Evolutionary conservation across 2,797 vertebrate genomes (phyloP).

Genomic region (Chelmon rostratus): DNA sequence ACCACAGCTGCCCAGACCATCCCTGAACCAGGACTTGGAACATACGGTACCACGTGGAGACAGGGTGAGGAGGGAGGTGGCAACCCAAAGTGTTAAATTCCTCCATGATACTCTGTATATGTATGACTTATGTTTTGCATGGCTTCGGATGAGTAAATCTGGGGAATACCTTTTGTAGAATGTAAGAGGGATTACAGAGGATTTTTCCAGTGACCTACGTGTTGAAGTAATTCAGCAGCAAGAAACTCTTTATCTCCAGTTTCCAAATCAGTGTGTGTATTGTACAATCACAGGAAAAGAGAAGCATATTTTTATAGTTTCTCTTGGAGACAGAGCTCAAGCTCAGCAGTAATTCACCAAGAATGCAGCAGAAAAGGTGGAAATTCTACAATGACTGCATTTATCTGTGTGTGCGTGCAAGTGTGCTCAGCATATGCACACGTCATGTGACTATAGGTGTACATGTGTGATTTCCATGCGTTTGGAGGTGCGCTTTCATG

Average conservation of each 20-base stretch:
- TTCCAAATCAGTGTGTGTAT: background rate
- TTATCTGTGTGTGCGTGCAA: slow-evolving; percentile 15
- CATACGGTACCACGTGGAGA: slow-evolving; percentile 67
- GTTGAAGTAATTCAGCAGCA: slow-evolving; percentile 5
- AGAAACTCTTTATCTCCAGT: slow-evolving; percentile 18
- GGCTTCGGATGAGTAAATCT: slow-evolving; percentile 7
- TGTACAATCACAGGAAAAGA: background rate
- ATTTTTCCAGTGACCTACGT: slow-evolving; percentile 26
- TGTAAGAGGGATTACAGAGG: background rate
- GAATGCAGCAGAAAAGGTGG: slow-evolving; percentile 18
- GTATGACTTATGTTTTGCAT: slow-evolving; percentile 7
- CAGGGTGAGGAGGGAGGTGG: slow-evolving; percentile 3
- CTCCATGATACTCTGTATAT: slow-evolving; percentile 21
- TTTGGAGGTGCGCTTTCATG: slow-evolving; percentile 40
- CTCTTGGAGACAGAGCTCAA: slow-evolving; percentile 11
- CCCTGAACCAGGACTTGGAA: slow-evolving; percentile 23
- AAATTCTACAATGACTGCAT: slow-evolving; percentile 28
- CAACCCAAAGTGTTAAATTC: slow-evolving; percentile 7
- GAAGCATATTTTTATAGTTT: slow-evolving; percentile 31
- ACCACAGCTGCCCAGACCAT: slow-evolving; percentile 33
- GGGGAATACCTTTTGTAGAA: slow-evolving; percentile 21
- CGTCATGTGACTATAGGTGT: slow-evolving; percentile 5
- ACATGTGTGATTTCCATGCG: slow-evolving; percentile 46
- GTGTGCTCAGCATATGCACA: slow-evolving; percentile 9
- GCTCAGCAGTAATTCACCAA: slow-evolving; percentile 17